Evolutionary conservation across 1,140 invertebrate genomes (phyloP), one percentile per base, ranked within the genome.

Genomic region (Danaus melanippus): DNA sequence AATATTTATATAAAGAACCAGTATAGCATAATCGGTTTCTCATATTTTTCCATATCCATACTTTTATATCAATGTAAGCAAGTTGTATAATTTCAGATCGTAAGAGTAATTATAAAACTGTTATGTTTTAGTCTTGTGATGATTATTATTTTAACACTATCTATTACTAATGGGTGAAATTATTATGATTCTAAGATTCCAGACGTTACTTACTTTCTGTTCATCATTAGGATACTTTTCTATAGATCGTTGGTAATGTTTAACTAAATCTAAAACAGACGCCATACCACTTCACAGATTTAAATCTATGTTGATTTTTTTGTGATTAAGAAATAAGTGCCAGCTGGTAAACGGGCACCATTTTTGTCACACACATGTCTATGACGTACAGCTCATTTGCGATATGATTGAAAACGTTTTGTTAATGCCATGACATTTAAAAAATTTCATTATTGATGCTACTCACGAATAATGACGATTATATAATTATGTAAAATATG

Each of bases 221-320:
- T 90, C 88, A 65, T 92, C 87, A 56, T 88, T 84, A 42, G 78
- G 67, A 66, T 88, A 88, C 85, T 89, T 91, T 73, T 91, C 90
- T 64, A 92, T 90, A 75, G 86, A 89, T 69, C 88, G 85, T 73
- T 92, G 91, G 78, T 91, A 92, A 83, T 91, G 89, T 71, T 89
- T 86, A 15, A 86, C 70, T 66, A 79, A 75, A 77, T 86, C 79
- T 51, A 86, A 70, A 67, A 86, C 76, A 53, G 81, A 74, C 77
- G 84, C 78, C 84, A 86, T 86, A 67, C 58, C 69, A 71, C 62
- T 65, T 56, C 42, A 69, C 59, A 66, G 65, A 64, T 57, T 57
- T 59, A 73, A 69, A 61, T 53, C 55, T 57, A 60, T 63, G 62
- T 67, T 62, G 51, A 70, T 67, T 74, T 66, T 73, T 69, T 49